Evolutionary conservation across 2,113 vertebrate genomes (phyloP).

Genomic region (Microcebus murinus): DNA sequence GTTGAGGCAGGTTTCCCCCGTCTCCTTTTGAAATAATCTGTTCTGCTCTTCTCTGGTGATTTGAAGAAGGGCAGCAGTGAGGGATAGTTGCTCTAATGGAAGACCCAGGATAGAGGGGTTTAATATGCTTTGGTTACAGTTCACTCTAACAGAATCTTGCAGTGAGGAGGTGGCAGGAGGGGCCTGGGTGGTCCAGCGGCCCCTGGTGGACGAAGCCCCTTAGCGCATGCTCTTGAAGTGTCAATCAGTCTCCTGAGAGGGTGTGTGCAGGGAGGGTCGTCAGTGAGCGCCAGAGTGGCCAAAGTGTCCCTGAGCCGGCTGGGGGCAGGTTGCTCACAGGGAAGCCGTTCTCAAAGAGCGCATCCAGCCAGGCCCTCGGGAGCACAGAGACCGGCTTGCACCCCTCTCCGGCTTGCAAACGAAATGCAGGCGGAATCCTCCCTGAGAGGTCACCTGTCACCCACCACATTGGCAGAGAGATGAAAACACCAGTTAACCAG

Average conservation of each 20-base stretch:
- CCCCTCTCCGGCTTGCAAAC: not conserved
- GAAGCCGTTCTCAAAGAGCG: not conserved
- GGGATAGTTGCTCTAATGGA: not conserved
- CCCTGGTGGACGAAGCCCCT: not conserved
- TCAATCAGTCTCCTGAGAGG: not conserved
- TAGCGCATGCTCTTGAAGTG: not conserved
- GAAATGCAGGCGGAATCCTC: not conserved
- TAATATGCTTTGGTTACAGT: not conserved
- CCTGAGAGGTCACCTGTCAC: not conserved
- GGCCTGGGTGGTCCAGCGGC: not conserved
- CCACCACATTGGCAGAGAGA: not conserved
- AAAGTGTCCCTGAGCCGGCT: not conserved
- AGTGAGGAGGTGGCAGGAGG: fast-evolving
- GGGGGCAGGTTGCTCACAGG: not conserved
- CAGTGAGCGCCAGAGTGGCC: not conserved
- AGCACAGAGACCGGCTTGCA: not conserved
- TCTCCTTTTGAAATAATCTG: not conserved
- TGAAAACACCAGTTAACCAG: not conserved
- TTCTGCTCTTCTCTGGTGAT: not conserved
- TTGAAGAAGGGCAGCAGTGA: not conserved
- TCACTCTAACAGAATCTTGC: not conserved
- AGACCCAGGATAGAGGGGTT: not conserved
- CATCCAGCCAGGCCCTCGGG: not conserved
- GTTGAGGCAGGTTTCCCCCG: too few relatives aligned
- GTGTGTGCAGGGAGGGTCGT: not conserved